Evolutionary conservation across 2,113 vertebrate genomes (phyloP).

Genomic region (Oncorhynchus keta): DNA sequence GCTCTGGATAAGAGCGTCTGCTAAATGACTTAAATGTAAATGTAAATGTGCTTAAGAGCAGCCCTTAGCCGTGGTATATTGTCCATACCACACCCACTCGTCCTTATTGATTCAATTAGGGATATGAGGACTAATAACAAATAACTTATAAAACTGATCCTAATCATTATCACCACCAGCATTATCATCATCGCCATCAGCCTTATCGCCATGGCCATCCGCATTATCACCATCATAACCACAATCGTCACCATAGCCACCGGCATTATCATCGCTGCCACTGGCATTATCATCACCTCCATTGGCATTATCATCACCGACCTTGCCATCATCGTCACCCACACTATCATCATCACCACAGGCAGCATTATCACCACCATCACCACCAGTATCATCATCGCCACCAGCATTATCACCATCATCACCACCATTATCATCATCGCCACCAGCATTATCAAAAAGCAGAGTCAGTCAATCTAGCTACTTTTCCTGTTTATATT

Average conservation of each 20-base stretch:
- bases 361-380: no score
- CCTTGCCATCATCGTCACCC: no score
- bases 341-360: no score
- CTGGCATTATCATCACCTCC: not conserved
- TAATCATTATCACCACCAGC: not conserved
- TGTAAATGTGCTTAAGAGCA: no score
- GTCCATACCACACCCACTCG: no score
- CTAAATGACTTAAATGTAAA: no score
- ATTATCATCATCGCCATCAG: not conserved
- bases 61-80: no score
- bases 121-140: not conserved
- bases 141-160: not conserved
- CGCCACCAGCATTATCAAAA: not conserved
- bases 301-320: no score
- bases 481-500: slow-evolving; percentile 40
- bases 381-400: no score
- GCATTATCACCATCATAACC: not conserved
- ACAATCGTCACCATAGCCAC: slow-evolving; percentile 9
- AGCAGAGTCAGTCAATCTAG: not conserved
- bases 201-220: rapidly evolving
- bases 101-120: not conserved
- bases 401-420: no score
- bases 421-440: no score
- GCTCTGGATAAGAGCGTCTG: no score
- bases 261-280: not conserved